Evolutionary conservation across 2,113 vertebrate species (phyloP).

Genomic region (Nestor notabilis): DNA sequence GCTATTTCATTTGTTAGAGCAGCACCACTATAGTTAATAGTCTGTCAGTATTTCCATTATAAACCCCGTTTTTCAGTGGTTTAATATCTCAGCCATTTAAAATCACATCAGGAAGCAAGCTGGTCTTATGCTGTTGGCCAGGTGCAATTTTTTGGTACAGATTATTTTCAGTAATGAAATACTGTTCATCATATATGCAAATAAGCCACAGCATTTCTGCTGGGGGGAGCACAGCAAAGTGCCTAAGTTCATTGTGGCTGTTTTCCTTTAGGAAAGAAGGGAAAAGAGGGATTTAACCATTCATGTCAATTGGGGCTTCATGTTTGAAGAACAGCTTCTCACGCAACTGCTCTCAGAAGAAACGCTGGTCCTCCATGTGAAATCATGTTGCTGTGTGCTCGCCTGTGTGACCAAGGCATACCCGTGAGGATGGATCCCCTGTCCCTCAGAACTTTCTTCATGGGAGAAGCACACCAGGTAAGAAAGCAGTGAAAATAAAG

Average conservation of each 20-base stretch:
- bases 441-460: neutral
- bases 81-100: conserved; percentile 81
- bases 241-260: neutral
- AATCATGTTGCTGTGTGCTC: neutral
- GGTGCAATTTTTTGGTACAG: conserved; percentile 21
- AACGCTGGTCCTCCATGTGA: neutral
- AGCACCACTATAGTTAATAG: conserved; percentile 80
- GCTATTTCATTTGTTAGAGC: conserved; percentile 83
- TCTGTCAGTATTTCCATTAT: conserved; percentile 85
- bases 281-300: neutral
- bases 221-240: neutral
- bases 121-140: conserved; percentile 62
- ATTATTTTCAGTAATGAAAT: conserved; percentile 46
- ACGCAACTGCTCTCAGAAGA: neutral
- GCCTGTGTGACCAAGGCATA: neutral
- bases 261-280: neutral
- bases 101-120: conserved; percentile 77
- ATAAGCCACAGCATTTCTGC: conserved; percentile 24
- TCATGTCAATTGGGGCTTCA: neutral
- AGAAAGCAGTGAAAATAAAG: neutral
- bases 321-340: neutral
- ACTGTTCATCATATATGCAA: conserved; percentile 45
- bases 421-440: neutral
- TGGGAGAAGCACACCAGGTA: neutral
- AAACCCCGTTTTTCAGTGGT: conserved; percentile 80